Conservation (phyloP, 2,888 invertebrate genomes). For the Prionchulus punctatus region DNA sequence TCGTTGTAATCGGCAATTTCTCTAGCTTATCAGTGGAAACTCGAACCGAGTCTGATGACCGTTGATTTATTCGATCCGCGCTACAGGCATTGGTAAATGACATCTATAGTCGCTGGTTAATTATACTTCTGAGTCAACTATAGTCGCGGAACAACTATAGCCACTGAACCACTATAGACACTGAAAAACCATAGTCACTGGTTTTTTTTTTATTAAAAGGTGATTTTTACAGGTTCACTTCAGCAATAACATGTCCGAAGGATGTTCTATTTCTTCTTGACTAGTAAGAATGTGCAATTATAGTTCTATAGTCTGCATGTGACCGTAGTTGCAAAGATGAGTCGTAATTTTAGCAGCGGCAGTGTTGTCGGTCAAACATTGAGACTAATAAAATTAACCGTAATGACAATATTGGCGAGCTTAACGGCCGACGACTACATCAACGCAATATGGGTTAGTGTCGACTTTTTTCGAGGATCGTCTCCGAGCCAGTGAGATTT, state of each 20-base stretch:
- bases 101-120: no score
- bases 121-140: no score
- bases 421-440: slow-evolving; percentile 28
- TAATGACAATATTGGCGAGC: slow-evolving; percentile 24
- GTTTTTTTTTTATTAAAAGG: no score
- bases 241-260: slow-evolving; percentile 24
- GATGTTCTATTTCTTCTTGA: slow-evolving; percentile 29
- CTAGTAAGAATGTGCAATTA: slow-evolving; percentile 24
- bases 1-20: background rate
- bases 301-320: background rate
- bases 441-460: slow-evolving; percentile 20
- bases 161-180: no score
- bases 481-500: background rate
- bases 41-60: slow-evolving; percentile 15
- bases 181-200: no score
- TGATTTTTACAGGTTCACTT: no score
- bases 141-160: no score
- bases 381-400: slow-evolving; percentile 25
- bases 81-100: slow-evolving; percentile 28
- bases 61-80: slow-evolving; percentile 30
- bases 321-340: background rate
- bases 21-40: slow-evolving; percentile 3
- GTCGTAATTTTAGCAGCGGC: slow-evolving; percentile 11
- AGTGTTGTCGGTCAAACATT: slow-evolving; percentile 22
- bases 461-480: background rate